A percentile compares a stretch with the other conserved stretches of the same genome.
phyloP scores from a whole-genome alignment of 1,140 invertebrate genomes.

The Trigoniulus corallinus region DNA sequence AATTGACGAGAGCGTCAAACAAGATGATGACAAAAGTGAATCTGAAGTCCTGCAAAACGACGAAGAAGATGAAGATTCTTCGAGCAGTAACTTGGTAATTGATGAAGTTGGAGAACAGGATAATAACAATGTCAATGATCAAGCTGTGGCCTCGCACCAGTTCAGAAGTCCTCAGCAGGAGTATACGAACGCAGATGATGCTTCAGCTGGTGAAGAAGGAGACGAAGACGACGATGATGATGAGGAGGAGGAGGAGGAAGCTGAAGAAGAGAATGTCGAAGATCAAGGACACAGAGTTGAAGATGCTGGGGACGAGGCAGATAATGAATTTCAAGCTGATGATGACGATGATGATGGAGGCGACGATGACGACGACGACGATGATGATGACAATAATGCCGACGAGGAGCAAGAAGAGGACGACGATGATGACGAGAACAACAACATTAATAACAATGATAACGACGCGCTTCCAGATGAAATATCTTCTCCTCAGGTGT shows the following conservation, averaged over 20 bases:
- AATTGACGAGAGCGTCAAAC: conserved; percentile 16
- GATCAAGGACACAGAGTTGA: no score
- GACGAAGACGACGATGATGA: no score
- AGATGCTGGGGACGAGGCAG: no score
- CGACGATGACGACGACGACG: background rate
- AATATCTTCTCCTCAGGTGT: conserved; percentile 9
- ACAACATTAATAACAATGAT: conserved; percentile 33
- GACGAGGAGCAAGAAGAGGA: conserved; percentile 1
- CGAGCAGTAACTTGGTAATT: no score
- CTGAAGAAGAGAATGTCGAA: no score
- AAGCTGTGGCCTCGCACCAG: no score
- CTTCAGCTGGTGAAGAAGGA: no score
- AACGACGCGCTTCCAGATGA: conserved; percentile 47
- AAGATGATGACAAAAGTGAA: conserved; percentile 8
- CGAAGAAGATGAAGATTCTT: background rate
- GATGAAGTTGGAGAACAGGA: no score
- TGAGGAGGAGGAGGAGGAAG: no score
- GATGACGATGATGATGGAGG: background rate
- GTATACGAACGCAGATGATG: background rate
- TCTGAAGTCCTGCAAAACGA: background rate
- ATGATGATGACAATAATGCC: background rate
- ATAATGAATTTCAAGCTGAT: no score
- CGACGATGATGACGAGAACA: conserved; percentile 8
- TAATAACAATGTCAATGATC: no score
- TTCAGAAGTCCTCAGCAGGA: background rate